Evolutionary conservation across 2,113 vertebrate species (phyloP), one percentile per base, ranked within the genome.

Genomic region (Trichomycterus rosablanca): DNA sequence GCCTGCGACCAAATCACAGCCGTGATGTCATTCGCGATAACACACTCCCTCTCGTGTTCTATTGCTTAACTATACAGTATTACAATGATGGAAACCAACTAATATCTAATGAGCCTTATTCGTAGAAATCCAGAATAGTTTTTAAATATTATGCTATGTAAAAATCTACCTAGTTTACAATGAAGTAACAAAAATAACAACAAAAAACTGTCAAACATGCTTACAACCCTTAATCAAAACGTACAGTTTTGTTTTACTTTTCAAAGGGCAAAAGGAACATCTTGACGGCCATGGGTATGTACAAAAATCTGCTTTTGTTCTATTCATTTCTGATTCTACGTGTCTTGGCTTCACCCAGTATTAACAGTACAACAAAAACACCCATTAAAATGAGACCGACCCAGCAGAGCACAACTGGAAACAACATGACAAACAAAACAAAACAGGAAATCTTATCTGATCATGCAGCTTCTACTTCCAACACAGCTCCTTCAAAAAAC

Each of bases 241-340:
- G n/a, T n/a, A n/a, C n/a, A n/a, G n/a, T 19, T 19, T 5, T 69
- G 8, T 49, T 5, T 43, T 45, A 22, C 22, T 45, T 24, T 53
- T 24, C 35, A 34, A 59, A 76, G 72, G 48, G 45, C 32, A 51
- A 48, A 54, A 49, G 18, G 48, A 58, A 65, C 18, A 15, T 40
- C 60, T 55, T 18, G 40, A 64, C 16, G n/a, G 44, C 28, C 23
- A 78, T 78, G 75, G 70, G 73, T 28, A 52, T 45, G 37, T 57
- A 42, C n/a, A 53, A 18, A 16, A 48, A 68, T 64, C 24, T 44
- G 22, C 10, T 8, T 59, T 63, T 62, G 0, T 39, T 77, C 45
- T 58, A 16, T 63, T 73, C 37, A 50, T 67, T 48, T 52, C 51
- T 82, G 15, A 54, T 81, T 63, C 45, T 37, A 3, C 3, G 57